Conservation (phyloP, 2,888 invertebrate species). For the Leuctra nigra region DNA sequence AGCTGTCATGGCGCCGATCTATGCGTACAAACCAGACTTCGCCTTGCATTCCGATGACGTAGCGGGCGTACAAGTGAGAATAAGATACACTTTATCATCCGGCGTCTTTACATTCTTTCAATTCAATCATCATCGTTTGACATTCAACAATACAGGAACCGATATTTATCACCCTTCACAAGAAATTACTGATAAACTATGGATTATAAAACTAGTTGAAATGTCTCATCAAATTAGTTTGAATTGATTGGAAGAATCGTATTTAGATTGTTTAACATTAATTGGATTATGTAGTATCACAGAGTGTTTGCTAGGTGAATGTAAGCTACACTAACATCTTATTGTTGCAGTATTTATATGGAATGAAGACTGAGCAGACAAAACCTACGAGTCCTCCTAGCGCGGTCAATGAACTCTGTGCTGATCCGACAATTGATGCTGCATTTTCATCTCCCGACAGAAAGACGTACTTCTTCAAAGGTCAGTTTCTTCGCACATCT, state of each 20-base stretch:
- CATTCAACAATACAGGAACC: neutral
- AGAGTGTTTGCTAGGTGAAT: too few relatives aligned
- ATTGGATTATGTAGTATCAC: too few relatives aligned
- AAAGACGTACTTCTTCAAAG: conserved; percentile 84
- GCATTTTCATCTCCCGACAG: conserved; percentile 86
- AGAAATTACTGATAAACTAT: too few relatives aligned
- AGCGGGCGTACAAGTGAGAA: conserved; percentile 34
- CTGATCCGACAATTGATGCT: conserved; percentile 67
- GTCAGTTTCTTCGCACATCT: conserved; percentile 41
- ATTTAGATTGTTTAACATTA: too few relatives aligned
- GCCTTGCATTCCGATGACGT: conserved; percentile 82
- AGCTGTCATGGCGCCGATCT: conserved; percentile 97
- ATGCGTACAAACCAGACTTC: conserved; percentile 82
- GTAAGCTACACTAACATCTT: too few relatives aligned
- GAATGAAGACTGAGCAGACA: conserved; percentile 44
- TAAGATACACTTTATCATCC: neutral
- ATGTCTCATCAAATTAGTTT: too few relatives aligned
- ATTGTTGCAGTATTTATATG: conserved; percentile 67
- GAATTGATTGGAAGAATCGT: too few relatives aligned
- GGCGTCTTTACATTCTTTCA: conserved; percentile 62
- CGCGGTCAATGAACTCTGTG: neutral
- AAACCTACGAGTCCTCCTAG: conserved; percentile 12
- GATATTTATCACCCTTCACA: neutral
- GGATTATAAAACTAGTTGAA: too few relatives aligned
- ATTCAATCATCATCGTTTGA: neutral